Evolutionary conservation across 2,113 vertebrate genomes (phyloP).

Genomic region (Origma solitaria): DNA sequence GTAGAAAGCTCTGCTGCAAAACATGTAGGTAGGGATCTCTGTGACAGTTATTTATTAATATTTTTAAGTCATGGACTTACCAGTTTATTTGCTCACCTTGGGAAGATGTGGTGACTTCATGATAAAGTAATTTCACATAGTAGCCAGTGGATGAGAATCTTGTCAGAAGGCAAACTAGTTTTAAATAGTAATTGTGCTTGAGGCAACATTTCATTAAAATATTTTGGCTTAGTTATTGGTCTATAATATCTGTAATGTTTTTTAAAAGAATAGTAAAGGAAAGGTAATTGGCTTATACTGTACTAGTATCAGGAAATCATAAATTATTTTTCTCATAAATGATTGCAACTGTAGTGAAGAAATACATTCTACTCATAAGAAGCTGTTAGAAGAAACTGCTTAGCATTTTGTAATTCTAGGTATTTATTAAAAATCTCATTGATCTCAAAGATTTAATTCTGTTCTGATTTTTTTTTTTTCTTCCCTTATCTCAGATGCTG

Average conservation of each 20-base stretch:
- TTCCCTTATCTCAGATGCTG: slow-evolving; percentile 81
- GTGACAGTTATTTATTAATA: not conserved
- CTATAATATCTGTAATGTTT: not conserved
- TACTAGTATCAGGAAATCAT: not conserved
- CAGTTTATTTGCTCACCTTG: not conserved
- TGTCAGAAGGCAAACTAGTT: not conserved
- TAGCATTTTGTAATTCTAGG: not conserved
- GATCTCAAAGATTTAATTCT: not conserved
- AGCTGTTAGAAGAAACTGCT: not conserved
- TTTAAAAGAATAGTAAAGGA: not conserved
- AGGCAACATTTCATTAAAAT: not conserved
- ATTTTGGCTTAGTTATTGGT: not conserved
- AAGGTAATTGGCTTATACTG: not conserved
- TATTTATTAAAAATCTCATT: not conserved
- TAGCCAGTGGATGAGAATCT: not conserved
- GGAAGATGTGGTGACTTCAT: not conserved
- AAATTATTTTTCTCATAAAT: not conserved
- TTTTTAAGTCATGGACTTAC: not conserved
- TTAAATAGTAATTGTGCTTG: not conserved
- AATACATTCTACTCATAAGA: not conserved
- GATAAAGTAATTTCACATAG: not conserved
- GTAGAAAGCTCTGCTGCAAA: not conserved
- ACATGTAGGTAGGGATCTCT: not conserved
- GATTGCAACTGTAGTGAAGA: not conserved
- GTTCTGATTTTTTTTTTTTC: not conserved